Evolutionary conservation across 1,140 invertebrate species (phyloP), one percentile per base, ranked within the genome.

Genomic region (Linepithema humile): DNA sequence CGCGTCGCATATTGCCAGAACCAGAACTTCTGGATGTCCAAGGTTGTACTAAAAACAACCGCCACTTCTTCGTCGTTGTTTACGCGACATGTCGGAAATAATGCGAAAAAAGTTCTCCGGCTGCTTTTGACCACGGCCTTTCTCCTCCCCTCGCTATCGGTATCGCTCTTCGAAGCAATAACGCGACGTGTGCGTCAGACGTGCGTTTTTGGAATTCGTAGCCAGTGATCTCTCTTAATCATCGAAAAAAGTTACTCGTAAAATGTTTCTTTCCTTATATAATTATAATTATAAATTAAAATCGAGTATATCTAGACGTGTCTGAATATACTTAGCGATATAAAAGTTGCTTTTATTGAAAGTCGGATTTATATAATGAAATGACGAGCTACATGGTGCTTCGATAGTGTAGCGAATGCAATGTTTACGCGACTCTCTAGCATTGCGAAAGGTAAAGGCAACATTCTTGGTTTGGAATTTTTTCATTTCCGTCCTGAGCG

Each of bases 11-110:
- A 67, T 20, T 73, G 80, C 10, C 23, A 82, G 43, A 84, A 78
- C 85, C 82, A 84, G 86, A 91, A 12, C 91, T 88, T 91, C 88
- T 87, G 83, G 64, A 43, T 26, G 60, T 57, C 40, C 72, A 83
- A 78, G 73, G 60, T 78, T 75, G 40, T 20, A 48, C 10, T 29
- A 60, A 38, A 82, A 83, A 65, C 48, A 57, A 78, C 5, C n/a
- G 9, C 55, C 20, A n/a, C 15, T 12, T 50, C 12, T n/a, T 40
- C 23, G 48, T 67, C 23, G 72, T 69, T 69, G 1, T 74, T 74
- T 60, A 78, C 35, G 32, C 45, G 62, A 40, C 20, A 35, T 3
- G 12, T 0, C 23, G 0, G n/a, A 6, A 69, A 55, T 29, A 55
- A 69, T 9, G 7, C n/a, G 12, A 45, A 15, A 0, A 45, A 45